phyloP scores from a whole-genome alignment of 2,113 vertebrate species.

The Aphyosemion australe region DNA sequence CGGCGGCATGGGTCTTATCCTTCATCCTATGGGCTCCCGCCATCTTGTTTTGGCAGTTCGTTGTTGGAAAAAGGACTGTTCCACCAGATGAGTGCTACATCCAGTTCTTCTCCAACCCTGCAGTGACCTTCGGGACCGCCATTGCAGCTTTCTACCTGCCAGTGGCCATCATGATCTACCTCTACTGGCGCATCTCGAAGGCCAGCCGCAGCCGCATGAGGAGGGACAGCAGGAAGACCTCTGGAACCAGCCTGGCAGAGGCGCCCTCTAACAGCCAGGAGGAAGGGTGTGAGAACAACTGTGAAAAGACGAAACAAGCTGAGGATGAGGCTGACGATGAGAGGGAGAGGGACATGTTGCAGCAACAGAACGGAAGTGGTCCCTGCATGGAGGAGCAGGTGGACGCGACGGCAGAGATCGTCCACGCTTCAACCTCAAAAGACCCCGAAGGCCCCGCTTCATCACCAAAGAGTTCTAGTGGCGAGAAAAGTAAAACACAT shows the following conservation, averaged over 20 bases:
- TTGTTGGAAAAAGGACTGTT: conserved; percentile 90
- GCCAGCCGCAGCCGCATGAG: conserved; percentile 93
- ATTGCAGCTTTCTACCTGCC: conserved; percentile 98
- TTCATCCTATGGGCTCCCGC: conserved; percentile 97
- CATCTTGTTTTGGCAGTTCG: conserved; percentile 98
- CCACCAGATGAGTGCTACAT: conserved; percentile 86
- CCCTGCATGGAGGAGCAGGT: conserved; percentile 6
- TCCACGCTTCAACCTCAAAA: conserved; percentile 50
- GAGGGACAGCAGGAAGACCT: conserved; percentile 83
- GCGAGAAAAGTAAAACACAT: conserved; percentile 28
- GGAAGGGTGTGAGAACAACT: conserved; percentile 82
- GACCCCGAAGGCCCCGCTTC: conserved; percentile 26
- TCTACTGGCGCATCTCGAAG: conserved; percentile 95
- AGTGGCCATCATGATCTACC: conserved; percentile 91
- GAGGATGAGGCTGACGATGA: conserved; percentile 33
- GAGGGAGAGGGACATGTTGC: conserved; percentile 44
- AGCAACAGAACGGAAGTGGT: conserved; percentile 51
- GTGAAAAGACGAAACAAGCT: conserved; percentile 13
- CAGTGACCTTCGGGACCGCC: conserved; percentile 93
- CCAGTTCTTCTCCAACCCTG: conserved; percentile 95
- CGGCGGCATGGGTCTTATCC: conserved; percentile 93
- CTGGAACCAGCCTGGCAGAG: conserved; percentile 78
- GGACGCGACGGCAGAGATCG: conserved; percentile 19
- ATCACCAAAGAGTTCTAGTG: conserved; percentile 8
- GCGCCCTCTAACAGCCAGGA: conserved; percentile 84